Evolutionary conservation across 2,113 vertebrate species (phyloP).

Genomic region (Ascaphus truei): DNA sequence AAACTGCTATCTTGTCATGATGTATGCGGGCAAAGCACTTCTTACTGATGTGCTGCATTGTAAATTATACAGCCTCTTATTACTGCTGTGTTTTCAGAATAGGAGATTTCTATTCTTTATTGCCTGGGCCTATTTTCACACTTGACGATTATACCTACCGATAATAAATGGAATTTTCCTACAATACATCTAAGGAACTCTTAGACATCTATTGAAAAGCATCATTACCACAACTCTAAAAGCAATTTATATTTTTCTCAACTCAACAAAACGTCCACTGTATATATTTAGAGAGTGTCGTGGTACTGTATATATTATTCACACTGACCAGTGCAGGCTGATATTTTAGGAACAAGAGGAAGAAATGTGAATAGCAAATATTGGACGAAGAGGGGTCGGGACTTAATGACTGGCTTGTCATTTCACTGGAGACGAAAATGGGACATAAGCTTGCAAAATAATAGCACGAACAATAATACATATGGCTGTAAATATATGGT

Average conservation of each 20-base stretch:
- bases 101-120: slow-evolving; percentile 48
- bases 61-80: slow-evolving; percentile 47
- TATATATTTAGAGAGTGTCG: neutral
- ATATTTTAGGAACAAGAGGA: slow-evolving; percentile 13
- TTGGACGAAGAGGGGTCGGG: too few species aligned
- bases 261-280: slow-evolving; percentile 6
- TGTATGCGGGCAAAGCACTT: slow-evolving; percentile 30
- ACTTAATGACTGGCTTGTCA: too few species aligned
- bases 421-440: too few species aligned
- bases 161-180: slow-evolving; percentile 42
- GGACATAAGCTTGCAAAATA: too few species aligned
- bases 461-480: too few species aligned
- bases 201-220: slow-evolving; percentile 52
- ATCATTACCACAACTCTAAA: slow-evolving; percentile 11
- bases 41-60: slow-evolving; percentile 33
- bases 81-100: slow-evolving; percentile 44
- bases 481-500: too few species aligned
- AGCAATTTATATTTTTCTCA: slow-evolving; percentile 23
- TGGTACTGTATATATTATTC: neutral
- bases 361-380: too few species aligned
- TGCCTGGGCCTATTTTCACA: slow-evolving; percentile 49
- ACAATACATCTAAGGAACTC: slow-evolving; percentile 46
- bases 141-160: slow-evolving; percentile 50
- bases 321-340: neutral
- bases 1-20: neutral